Evolutionary conservation across 1,140 invertebrate genomes (phyloP), one percentile per base, ranked within the genome.

Genomic region (Centruroides sculpturatus): DNA sequence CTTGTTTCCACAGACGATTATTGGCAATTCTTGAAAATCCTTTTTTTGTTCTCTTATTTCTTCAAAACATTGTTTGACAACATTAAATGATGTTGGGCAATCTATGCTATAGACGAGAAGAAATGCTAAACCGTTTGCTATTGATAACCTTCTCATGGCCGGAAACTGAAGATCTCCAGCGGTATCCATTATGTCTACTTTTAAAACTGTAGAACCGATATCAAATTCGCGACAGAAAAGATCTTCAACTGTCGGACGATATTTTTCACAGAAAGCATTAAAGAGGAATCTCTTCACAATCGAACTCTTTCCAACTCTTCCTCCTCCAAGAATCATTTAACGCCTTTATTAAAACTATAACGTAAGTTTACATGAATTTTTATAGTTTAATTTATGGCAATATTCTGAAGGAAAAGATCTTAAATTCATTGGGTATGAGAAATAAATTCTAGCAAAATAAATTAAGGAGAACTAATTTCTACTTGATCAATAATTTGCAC

Each of bases 101-200:
- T 86, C 87, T n/a, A 88, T 82, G 11, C 63, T 66, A 72, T 92
- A 94, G 9, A 93, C 89, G 13, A 94, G 78, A 48, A 93, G 80
- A 71, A 94, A 94, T 8, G 89, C 91, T 72, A 89, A 85, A 5
- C 89, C 89, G 4, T 87, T 92, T 2, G 89, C 86, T 67, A 94
- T 91, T 66, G 85, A 89, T 35, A 94, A 76, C 55, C 87, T 77
- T 61, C 74, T 60, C 87, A 91, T 91, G 36, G 87, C 87, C 13
- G 89, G 89, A 73, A 91, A 92, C 72, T 91, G 86, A 71, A 87
- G 81, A 71, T 89, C 86, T 46, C 89, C 84, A 10, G 87, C 87
- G 4, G 90, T 94, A 72, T 92, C 89, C 66, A 93, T 70, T 53
- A 93, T 86, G 71, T 93, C 89, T 49, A 92, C 87, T 59, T 74